Evolutionary conservation across 2,888 invertebrate genomes (phyloP), one percentile per base, ranked within the genome.

Genomic region (Pseudococcus longispinus): DNA sequence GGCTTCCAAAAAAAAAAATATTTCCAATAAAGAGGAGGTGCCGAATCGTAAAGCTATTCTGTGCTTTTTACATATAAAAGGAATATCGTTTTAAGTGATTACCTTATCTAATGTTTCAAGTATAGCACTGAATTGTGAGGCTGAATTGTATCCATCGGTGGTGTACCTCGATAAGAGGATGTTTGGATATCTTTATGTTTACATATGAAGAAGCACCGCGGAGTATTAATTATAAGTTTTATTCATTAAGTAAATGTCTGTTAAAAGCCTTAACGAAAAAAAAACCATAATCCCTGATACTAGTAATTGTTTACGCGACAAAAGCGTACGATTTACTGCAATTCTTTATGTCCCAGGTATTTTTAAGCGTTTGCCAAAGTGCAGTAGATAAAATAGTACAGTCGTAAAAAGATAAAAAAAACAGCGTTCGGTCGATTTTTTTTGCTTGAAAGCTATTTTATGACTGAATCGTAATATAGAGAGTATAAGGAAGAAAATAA

Each of bases 101-200:
- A 15, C n/a, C n/a, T 70, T 29, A 70, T 70, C 37, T 9, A 77
- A 77, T 80, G 8, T 80, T 80, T 42, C 77, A 42, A 80, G 77
- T 80, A 80, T 80, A 80, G 77, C 77, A 29, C 77, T 37, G 42
- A 32, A 5, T 74, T 37, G 74, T 37, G 74, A 42, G 42, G 77
- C 20, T 80, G 42, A 37, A 37, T 32, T 13, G 23, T 26, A 20
- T 13, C 2, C 13, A 65, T 9, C 26, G 26, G 26, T 13, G 23
- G 18, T 32, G 29, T n/a, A n/a, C 29, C 29, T 70, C 70, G 29
- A 70, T 4, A 18, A 4, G 70, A 70, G 29, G 18, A 29, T 2
- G 70, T 70, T 70, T 60, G 60, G 60, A 8, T 60, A 60, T 60
- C 60, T 60, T 60, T 60, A 23, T n/a, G n/a, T 55, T n/a, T 55